A percentile compares a stretch with the other conserved stretches of the same genome.
phyloP scores from a whole-genome alignment of 2,888 invertebrate species.

The Deilephila porcellus region DNA sequence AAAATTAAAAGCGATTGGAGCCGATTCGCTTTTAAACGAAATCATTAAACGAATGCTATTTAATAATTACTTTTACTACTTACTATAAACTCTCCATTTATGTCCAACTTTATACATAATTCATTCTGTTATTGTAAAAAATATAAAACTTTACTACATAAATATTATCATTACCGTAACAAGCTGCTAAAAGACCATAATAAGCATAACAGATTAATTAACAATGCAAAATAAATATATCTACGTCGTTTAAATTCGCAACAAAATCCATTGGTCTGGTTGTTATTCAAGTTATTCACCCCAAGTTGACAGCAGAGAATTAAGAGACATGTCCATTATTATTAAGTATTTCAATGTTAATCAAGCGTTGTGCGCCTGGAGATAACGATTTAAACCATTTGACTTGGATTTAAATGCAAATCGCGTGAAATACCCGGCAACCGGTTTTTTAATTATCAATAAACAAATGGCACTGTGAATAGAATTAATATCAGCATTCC shows the following conservation, averaged over 20 bases:
- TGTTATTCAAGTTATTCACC: constrained; percentile 7
- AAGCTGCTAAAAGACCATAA: no score
- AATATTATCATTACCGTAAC: neutral
- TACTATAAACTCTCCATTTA: neutral
- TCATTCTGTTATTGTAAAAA: no score
- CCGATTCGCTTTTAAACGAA: constrained; percentile 1
- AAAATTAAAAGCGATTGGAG: neutral
- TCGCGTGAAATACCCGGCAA: constrained; percentile 3
- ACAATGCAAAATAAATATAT: neutral
- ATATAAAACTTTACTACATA: neutral
- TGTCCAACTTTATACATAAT: neutral
- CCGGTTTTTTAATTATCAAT: constrained; percentile 11
- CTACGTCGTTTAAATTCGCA: neutral
- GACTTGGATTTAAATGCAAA: constrained; percentile 16
- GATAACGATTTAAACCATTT: constrained; percentile 19
- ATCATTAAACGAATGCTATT: neutral
- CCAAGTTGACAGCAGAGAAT: neutral
- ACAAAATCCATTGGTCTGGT: neutral
- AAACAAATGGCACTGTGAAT: neutral
- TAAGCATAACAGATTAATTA: neutral
- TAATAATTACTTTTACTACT: neutral
- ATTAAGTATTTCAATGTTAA: constrained; percentile 17
- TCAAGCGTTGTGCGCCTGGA: constrained; percentile 13
- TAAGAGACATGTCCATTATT: constrained; percentile 8
- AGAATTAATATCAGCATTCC: neutral